Evolutionary conservation across 2,888 invertebrate species (phyloP), one percentile per base, ranked within the genome.

Genomic region (Nudaria mundana): DNA sequence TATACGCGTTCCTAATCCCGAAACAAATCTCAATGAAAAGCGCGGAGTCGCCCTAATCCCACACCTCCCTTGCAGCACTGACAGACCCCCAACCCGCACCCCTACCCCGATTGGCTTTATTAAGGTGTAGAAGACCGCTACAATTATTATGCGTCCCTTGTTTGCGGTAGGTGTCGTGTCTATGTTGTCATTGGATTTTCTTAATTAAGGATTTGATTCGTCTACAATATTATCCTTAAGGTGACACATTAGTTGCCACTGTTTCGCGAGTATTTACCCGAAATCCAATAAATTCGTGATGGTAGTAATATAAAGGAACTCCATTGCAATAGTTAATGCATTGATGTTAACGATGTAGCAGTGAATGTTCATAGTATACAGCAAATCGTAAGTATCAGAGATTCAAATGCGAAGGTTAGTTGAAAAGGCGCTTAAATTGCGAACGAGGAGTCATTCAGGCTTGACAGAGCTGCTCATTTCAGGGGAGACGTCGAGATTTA

Each of bases 21-120:
- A 84, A 85, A 88, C 87, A 87, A 88, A 88, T 88, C 88, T 87
- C 87, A 87, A 88, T 87, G 87, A 86, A 84, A 81, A 85, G 81
- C 78, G 81, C 74, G 77, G 78, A 79, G 78, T 76, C 76, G 69
- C 73, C 66, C 64, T 81, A 85, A 85, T 83, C 85, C 83, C 63
- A 56, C 67, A 70, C 72, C 64, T 61, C 63, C 61, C 52, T 42
- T 45, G 15, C 37, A 23, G 25, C 60, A 59, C 56, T 61, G 47
- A 50, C 48, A 42, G 53, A 59, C 61, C 63, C 48, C 62, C 52
- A 51, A 63, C 62, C 63, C 72, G 61, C 65, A 52, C 63, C 66
- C n/a, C 70, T 63, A 57, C 66, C 77, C 76, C 82, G 79, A 86
- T 88, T 87, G 87, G 81, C 87, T 86, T 87, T 88, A 88, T 88